Conservation (phyloP, 2,797 vertebrate genomes). For the Lagorchestes hirsutus region DNA sequence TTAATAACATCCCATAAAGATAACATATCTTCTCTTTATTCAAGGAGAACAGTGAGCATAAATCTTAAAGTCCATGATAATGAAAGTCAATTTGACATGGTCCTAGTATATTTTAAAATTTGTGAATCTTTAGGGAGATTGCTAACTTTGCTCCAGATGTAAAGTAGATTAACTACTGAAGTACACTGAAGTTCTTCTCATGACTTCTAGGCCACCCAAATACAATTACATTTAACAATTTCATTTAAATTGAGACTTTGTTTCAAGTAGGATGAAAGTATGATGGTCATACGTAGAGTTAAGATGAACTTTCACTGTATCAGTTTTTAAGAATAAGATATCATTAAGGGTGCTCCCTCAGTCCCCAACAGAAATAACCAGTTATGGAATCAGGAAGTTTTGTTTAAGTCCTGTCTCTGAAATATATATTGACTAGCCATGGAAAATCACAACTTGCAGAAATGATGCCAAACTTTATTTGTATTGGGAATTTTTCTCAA, state of each 20-base stretch:
- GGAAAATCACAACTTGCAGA: neutral
- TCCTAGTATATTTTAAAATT: constrained; percentile 23
- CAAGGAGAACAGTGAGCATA: neutral
- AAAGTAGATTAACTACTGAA: constrained; percentile 61
- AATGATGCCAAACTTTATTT: neutral
- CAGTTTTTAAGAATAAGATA: neutral
- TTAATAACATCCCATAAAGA: constrained; percentile 9
- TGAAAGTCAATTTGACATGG: constrained; percentile 32
- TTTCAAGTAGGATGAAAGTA: constrained; percentile 28
- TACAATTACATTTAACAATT: neutral
- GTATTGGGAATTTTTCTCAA: neutral
- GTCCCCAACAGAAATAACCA: neutral
- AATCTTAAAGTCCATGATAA: neutral
- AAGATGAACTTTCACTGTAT: neutral
- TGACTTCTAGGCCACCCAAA: neutral
- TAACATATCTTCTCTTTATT: neutral
- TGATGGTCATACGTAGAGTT: neutral
- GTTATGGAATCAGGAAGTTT: neutral
- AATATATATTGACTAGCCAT: neutral
- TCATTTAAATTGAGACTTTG: neutral
- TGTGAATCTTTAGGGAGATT: constrained; percentile 41
- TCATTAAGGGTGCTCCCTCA: neutral
- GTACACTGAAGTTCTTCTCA: constrained; percentile 19
- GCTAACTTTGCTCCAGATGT: constrained; percentile 42
- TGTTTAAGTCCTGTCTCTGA: neutral